Percentiles rank a stretch among this genome's conserved stretches.
phyloP scores from a whole-genome alignment of 1,140 invertebrate species.

The Plutomurus gul region DNA sequence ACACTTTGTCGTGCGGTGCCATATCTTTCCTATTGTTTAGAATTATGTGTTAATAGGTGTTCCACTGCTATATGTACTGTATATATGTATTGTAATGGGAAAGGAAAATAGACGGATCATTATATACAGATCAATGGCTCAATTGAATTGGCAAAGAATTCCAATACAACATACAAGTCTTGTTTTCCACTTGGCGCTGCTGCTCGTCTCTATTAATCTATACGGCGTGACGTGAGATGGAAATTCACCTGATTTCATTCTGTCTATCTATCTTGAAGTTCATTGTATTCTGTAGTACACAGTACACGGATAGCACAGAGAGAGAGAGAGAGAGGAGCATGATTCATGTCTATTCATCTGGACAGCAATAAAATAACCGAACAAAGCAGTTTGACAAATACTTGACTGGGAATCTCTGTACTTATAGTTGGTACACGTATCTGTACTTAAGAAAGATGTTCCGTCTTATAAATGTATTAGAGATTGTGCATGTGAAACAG shows the following conservation, averaged over 20 bases:
- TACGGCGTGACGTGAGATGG: too few species aligned
- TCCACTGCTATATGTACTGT: not conserved
- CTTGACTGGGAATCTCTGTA: too few species aligned
- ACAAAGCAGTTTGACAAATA: not conserved
- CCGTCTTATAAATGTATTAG: not conserved
- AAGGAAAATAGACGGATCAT: not conserved
- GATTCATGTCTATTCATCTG: too few species aligned
- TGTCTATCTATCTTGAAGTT: too few species aligned
- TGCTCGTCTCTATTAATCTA: too few species aligned
- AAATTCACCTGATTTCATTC: too few species aligned
- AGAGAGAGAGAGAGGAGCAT: too few species aligned
- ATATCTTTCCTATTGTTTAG: not conserved
- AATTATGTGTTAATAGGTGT: not conserved
- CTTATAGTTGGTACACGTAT: not conserved
- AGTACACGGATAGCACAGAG: too few species aligned
- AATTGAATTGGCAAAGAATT: conserved; percentile 19
- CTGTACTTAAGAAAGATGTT: not conserved
- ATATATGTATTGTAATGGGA: too few species aligned
- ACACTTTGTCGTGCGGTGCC: not conserved
- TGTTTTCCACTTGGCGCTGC: too few species aligned
- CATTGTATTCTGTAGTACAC: too few species aligned
- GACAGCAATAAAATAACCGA: too few species aligned
- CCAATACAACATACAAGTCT: not conserved
- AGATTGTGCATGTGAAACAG: conserved; percentile 7
- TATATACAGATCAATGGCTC: conserved; percentile 6